Base-by-base conservation (phyloP, 2,888 invertebrate species). In the Pachycephus smyrnensis region DNA sequence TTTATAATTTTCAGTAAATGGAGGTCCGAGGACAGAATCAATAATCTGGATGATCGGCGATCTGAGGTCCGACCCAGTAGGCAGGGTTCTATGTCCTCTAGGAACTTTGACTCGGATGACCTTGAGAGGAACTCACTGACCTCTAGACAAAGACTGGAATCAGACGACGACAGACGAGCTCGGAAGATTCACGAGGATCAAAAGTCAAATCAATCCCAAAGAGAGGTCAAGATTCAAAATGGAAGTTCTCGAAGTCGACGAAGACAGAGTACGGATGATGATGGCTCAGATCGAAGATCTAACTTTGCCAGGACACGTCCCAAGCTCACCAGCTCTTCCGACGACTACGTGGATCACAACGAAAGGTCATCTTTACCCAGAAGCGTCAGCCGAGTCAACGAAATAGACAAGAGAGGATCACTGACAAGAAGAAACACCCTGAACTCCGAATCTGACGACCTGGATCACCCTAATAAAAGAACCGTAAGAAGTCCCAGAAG, bases 21-120 rank as follows among this genome's bases (percentile, higher is more conserved):
- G 87, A 86, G 88, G 79, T 90, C 90, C 0, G 91, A 91, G 36
- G 91, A 91, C 35, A 82, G 88, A 76, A 84, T 89, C 75, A 86
- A 84, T 73, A 86, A 86, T 75, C 35, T 85, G 4, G 89, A 90
- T 32, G 87, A 89, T 9, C 88, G 88, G 37, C 88, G 89, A 89
- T 88, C 89, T 4, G 89, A 88, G 15, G 84, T 79, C 74, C 35
- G 75, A 15, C 84, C 84, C 30, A 83, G 80, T 36, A 86, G 86
- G 77, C 84, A 87, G 31, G 83, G 85, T 36, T 85, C 89, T 1
- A 75, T 81, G 1, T 80, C 87, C 1, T 77, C 86, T 30, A 80
- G 83, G 73, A 82, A 82, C 33, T 30, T 77, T 31, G 77, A 77
- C 73, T 86, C 85, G 78, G 86, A 88, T 69, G 87, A 87, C 12